Evolutionary conservation across 2,113 vertebrate genomes (phyloP), one percentile per base, ranked within the genome.

Genomic region (Catharus bicknelli): DNA sequence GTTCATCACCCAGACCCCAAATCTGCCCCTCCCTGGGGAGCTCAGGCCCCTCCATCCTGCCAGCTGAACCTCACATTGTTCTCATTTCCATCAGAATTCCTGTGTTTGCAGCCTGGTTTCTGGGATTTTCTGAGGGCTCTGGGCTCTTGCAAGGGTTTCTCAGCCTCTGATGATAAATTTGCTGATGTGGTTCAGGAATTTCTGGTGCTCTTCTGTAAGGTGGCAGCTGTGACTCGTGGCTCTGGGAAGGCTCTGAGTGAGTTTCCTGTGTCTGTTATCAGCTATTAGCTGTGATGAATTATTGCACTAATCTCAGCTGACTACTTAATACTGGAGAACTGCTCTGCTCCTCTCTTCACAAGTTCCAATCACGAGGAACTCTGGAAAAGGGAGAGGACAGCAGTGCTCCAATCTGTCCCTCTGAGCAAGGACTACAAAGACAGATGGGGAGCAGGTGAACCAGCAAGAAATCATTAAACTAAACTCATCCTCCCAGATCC

Each of bases 361-460:
- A 94, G 90, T 84, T 82, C 54, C 48, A 30, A 70, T 95, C 89
- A 59, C 51, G 21, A 72, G 92, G 43, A 84, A 4, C 55, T 91
- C 74, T 76, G 48, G 78, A 66, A 66, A 69, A 47, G 22, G 74
- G 70, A 96, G 89, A 92, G 93, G 93, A 91, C 93, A 80, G 94
- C 59, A 36, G 34, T 0, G 55, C 78, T 96, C 75, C 87, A 82
- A 42, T 87, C 92, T 92, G 69, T 93, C 86, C 92, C 92, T 94
- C 67, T 9, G 30, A 95, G 94, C 96, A 87, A 91, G 85, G 78
- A 59, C 86, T 94, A 29, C 91, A 83, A 40, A 96, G 95, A 96
- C 96, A 96, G 96, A 96, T 95, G 96, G 94, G 91, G 83, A 93
- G 86, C 96, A 96, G 96, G 90, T 94, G 92, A 96, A 87, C 66